phyloP scores from a whole-genome alignment of 2,113 vertebrate genomes.

The Archilochus colubris region DNA sequence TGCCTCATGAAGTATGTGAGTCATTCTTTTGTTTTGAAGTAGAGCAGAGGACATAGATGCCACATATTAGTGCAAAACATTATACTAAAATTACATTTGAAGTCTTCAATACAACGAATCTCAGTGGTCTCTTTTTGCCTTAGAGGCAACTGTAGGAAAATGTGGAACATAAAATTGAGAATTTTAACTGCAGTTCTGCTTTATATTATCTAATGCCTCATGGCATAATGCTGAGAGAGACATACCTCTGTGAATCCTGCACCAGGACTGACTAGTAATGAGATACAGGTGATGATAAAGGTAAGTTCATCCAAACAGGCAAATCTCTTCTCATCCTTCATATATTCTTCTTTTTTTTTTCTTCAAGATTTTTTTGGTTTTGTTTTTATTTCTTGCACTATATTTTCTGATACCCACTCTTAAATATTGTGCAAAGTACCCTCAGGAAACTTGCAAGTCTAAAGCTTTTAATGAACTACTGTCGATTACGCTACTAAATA shows the following conservation, averaged over 20 bases:
- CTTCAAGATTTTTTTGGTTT: not conserved
- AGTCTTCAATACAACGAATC: slow-evolving; percentile 21
- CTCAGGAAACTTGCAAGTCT: not conserved
- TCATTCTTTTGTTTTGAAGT: not conserved
- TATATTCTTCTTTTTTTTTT: not conserved
- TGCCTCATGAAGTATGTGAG: not conserved
- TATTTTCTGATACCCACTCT: not conserved
- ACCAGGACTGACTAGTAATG: not conserved
- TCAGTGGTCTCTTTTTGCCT: slow-evolving; percentile 32
- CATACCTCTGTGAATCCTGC: not conserved
- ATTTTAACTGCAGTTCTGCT: slow-evolving; percentile 43
- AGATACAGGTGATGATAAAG: not conserved
- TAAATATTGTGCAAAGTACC: not conserved
- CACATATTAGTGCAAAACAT: not conserved
- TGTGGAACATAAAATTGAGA: not conserved
- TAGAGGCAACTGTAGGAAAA: slow-evolving; percentile 38
- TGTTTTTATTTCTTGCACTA: not conserved
- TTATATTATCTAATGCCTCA: not conserved
- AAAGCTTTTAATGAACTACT: not conserved
- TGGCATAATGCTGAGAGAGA: not conserved
- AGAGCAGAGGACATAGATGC: not conserved
- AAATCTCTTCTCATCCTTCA: not conserved
- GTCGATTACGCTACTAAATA: not conserved
- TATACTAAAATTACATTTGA: slow-evolving; percentile 49
- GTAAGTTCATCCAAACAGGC: not conserved